Base-by-base conservation (phyloP, 2,888 invertebrate species). In the Coleophora deauratella region DNA sequence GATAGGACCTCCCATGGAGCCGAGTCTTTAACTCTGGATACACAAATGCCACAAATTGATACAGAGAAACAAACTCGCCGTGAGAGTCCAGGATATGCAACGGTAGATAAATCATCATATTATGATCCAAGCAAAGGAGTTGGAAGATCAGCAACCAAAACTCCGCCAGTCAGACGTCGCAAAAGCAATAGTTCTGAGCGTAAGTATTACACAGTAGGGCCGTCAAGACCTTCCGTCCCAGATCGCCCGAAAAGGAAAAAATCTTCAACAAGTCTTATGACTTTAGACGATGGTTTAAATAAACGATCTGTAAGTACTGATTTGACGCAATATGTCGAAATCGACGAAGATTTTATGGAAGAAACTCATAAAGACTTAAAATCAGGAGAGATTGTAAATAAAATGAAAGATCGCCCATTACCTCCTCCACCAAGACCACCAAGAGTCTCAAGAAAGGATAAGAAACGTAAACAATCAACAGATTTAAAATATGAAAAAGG, bases 341-440 rank as follows among this genome's bases (percentile, higher is more conserved):
- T 90, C 39, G 88, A 88, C 40, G 87, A 87, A 48, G 79, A 82
- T 2, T 81, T 87, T 42, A 86, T 88, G 49, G 89, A 89, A 57
- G 89, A 89, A 44, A 64, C 78, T 48, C 87, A 88, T 37, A 89
- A 89, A 55, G 88, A 91, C 58, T 74, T 94, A 36, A 89, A 92
- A 47, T 93, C 93, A 13, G 93, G 92, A 8, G 91, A 91, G 46
- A 87, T 94, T 34, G 87, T 95, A 2, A 91, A 89, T 57, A 94
- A 91, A 80, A 95, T 96, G 91, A 93, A 93, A 74, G 91, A 91
- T 53, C 87, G 96, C 48, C 96, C 96, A 0, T 72, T 96, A 50
- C 96, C 96, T 1, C 91, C 96, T 3, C 96, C 96, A 0, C 96
- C 96, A 1, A 85, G 95, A 43, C 95, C 95, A 31, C 94, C 94